phyloP scores from a whole-genome alignment of 23 tunicate genomes.

The Styela clava region DNA sequence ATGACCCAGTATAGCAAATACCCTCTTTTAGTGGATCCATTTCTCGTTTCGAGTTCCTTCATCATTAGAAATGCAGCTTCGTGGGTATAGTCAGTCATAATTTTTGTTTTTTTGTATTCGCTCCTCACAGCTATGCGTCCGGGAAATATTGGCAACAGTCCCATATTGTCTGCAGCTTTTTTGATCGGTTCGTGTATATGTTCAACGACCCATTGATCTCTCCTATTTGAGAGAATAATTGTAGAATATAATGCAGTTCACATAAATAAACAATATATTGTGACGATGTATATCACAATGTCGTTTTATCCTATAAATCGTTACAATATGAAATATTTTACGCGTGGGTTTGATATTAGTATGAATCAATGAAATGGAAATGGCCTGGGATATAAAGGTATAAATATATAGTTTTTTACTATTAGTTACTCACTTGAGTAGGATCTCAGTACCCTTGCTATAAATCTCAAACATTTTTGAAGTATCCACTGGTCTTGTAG shows the following conservation, averaged over 20 bases:
- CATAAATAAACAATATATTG: no score
- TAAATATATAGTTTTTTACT: no score
- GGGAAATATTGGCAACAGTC: not conserved
- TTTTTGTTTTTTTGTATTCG: not conserved
- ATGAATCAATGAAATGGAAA: no score
- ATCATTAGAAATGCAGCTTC: not conserved
- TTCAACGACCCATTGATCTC: not conserved
- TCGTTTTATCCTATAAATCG: no score
- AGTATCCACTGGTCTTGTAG: not conserved
- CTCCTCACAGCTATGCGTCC: not conserved
- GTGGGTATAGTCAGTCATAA: not conserved
- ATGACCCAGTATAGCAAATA: not conserved
- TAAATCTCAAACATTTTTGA: not conserved
- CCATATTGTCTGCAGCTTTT: not conserved
- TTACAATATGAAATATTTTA: no score
- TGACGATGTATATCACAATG: no score
- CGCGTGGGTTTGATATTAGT: no score
- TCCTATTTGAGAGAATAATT: no score
- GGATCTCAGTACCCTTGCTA: not conserved
- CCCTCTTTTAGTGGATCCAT: not conserved
- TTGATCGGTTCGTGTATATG: not conserved
- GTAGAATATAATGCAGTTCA: no score
- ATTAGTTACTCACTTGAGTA: not conserved
- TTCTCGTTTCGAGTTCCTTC: not conserved
- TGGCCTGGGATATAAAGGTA: no score